Evolutionary conservation across 2,888 invertebrate genomes (phyloP).

Genomic region (Caenorhabditis parvicauda): DNA sequence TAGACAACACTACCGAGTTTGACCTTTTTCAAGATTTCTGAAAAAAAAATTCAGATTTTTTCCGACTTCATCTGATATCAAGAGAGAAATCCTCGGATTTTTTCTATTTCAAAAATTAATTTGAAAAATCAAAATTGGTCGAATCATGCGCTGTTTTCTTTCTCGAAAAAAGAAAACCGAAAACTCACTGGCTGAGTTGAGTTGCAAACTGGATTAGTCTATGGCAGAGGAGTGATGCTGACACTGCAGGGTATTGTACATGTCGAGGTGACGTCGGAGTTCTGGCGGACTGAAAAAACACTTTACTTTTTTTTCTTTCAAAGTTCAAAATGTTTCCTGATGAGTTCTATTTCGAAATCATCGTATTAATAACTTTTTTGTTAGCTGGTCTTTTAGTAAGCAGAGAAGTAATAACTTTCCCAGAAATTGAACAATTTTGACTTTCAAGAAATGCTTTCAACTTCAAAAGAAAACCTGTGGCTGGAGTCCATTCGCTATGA

Average conservation of each 20-base stretch:
- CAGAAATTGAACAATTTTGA: too few species aligned
- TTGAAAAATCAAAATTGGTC: too few species aligned
- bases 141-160: too few species aligned
- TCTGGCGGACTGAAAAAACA: neutral
- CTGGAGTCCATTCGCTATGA: slow-evolving; percentile 72
- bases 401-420: too few species aligned
- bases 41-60: neutral
- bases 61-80: too few species aligned
- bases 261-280: slow-evolving; percentile 15
- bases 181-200: slow-evolving; percentile 66
- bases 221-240: slow-evolving; percentile 69
- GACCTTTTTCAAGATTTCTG: neutral
- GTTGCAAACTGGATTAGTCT: slow-evolving; percentile 77
- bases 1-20: too few species aligned
- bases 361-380: neutral
- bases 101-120: too few species aligned
- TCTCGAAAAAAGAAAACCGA: neutral
- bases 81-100: too few species aligned
- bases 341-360: neutral
- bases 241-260: slow-evolving; percentile 64
- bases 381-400: too few species aligned
- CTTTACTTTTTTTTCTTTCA: too few species aligned
- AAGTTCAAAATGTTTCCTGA: neutral
- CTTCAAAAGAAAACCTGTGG: neutral
- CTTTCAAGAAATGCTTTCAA: neutral